phyloP scores from a whole-genome alignment of 2,797 vertebrate genomes.

The Neoniphon sammara region DNA sequence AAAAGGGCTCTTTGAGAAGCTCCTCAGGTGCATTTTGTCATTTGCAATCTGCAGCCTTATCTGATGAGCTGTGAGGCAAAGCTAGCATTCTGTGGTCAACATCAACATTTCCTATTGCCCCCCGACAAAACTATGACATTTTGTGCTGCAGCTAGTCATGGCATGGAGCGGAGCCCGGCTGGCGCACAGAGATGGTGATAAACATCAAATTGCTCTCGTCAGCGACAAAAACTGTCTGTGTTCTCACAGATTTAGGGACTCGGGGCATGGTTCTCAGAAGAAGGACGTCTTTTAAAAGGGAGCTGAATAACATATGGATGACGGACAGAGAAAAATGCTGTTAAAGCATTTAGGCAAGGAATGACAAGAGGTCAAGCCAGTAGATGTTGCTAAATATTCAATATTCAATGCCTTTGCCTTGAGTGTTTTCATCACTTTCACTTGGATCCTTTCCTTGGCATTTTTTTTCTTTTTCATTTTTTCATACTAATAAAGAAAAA shows the following conservation, averaged over 20 bases:
- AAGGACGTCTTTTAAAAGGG: constrained; percentile 47
- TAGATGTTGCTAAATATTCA: constrained; percentile 34
- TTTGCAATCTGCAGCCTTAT: constrained; percentile 61
- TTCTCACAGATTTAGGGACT: constrained; percentile 55
- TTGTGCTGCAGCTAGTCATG: constrained; percentile 39
- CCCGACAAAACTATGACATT: constrained; percentile 48
- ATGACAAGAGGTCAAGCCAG: constrained; percentile 30
- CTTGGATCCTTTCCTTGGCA: constrained; percentile 15
- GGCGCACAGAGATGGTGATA: constrained; percentile 74
- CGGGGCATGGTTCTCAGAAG: constrained; percentile 16
- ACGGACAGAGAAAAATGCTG: constrained; percentile 25
- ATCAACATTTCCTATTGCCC: constrained; percentile 61
- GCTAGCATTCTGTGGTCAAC: constrained; percentile 48
- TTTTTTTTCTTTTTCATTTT: constrained; percentile 24
- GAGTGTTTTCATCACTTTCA: constrained; percentile 11
- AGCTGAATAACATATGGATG: constrained; percentile 46
- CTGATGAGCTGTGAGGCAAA: constrained; percentile 63
- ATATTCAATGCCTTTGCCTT: constrained; percentile 4
- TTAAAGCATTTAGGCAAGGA: constrained; percentile 36
- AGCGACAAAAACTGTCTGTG: constrained; percentile 73
- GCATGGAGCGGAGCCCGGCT: constrained; percentile 55
- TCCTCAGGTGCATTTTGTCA: constrained; percentile 71
- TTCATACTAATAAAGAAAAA: constrained; percentile 28
- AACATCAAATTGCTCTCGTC: constrained; percentile 72
- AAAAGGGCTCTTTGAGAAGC: constrained; percentile 71